phyloP scores from a whole-genome alignment of 2,797 vertebrate species.

The Loriculus beryllinus region DNA sequence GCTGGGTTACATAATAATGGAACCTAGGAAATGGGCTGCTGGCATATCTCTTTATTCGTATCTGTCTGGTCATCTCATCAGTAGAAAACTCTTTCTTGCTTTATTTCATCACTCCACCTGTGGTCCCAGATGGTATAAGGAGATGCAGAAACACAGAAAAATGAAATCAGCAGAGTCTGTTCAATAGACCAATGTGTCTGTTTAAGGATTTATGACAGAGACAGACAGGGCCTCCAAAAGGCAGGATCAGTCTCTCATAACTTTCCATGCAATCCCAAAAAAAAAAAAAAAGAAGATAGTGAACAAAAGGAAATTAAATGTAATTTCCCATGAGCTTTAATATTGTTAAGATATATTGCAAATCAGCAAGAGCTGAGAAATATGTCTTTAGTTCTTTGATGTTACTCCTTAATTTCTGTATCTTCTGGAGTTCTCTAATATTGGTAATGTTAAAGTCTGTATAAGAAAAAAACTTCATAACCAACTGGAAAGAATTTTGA shows the following conservation, averaged over 20 bases:
- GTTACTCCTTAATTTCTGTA: not conserved
- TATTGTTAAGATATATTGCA: not conserved
- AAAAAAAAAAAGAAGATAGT: not conserved
- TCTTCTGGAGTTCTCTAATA: not conserved
- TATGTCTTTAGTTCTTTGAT: not conserved
- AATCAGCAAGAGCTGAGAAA: not conserved
- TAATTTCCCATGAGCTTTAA: not conserved
- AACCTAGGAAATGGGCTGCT: not conserved
- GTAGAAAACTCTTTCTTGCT: not conserved
- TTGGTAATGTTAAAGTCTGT: not conserved
- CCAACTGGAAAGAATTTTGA: not conserved
- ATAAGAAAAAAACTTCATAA: not conserved
- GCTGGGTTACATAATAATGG: not conserved
- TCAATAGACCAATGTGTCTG: not conserved
- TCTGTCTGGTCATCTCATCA: not conserved
- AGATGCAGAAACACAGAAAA: not conserved
- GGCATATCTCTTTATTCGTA: not conserved
- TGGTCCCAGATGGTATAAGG: not conserved
- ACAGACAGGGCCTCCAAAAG: not conserved
- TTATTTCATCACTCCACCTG: not conserved
- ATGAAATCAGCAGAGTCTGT: not conserved
- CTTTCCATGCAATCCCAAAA: not conserved
- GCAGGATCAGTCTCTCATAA: not conserved
- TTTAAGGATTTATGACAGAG: not conserved
- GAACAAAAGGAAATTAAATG: not conserved